Evolutionary conservation across 2,888 invertebrate species (phyloP).

Genomic region (Galerucella pusilla): DNA sequence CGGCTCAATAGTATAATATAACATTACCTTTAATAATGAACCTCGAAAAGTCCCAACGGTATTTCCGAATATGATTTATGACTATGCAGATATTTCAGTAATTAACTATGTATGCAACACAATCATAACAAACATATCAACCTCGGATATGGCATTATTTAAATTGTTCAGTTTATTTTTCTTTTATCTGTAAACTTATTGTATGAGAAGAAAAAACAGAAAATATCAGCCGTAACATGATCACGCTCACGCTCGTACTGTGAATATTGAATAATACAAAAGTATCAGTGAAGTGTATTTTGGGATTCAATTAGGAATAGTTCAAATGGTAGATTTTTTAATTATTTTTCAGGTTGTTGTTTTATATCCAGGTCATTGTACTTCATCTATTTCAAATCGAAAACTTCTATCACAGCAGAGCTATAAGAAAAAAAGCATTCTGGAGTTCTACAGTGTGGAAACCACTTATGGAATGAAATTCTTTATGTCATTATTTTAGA

Average conservation of each 20-base stretch:
- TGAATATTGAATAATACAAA: constrained; percentile 17
- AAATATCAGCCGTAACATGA: constrained; percentile 8
- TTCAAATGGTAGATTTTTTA: too few relatives aligned
- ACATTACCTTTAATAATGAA: constrained; percentile 15
- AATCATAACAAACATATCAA: constrained; percentile 30
- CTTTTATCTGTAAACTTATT: constrained; percentile 22
- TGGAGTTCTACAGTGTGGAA: too few relatives aligned
- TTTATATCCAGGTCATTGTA: too few relatives aligned
- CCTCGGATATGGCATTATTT: constrained; percentile 13
- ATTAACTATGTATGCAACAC: constrained; percentile 20
- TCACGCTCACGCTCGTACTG: constrained; percentile 19
- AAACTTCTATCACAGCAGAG: too few relatives aligned
- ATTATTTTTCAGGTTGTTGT: too few relatives aligned
- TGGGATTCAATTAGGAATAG: too few relatives aligned
- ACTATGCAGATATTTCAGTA: constrained; percentile 30
- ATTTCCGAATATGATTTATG: constrained; percentile 23
- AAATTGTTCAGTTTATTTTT: constrained; percentile 27
- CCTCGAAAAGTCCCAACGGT: constrained; percentile 8
- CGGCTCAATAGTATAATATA: neutral
- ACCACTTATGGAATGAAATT: too few relatives aligned
- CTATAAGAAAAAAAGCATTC: too few relatives aligned
- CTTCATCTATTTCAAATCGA: too few relatives aligned
- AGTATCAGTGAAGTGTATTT: constrained; percentile 2
- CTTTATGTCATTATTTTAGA: too few relatives aligned
- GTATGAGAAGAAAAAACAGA: neutral